Percentiles rank a stretch among this genome's conserved stretches.
Evolutionary conservation across 2,888 invertebrate genomes (phyloP).

Genomic region (Himalopsyche kuldschensis): DNA sequence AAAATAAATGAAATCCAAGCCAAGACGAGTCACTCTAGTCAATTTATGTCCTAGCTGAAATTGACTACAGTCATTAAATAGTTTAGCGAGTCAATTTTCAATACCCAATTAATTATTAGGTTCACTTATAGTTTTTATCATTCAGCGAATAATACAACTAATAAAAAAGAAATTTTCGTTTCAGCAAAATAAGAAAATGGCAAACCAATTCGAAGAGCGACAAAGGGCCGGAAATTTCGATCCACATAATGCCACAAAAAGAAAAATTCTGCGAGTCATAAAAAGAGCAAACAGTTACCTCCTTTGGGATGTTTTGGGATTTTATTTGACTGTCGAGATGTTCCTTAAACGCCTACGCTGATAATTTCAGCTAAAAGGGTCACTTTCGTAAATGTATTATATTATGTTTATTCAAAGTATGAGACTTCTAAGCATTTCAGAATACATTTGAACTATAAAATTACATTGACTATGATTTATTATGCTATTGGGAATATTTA

Average conservation of each 20-base stretch:
- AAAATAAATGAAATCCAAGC: too few species aligned
- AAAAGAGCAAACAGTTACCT: neutral
- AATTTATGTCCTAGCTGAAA: too few species aligned
- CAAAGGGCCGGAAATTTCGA: neutral
- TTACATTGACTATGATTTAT: too few species aligned
- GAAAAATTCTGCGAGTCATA: neutral
- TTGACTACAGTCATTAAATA: too few species aligned
- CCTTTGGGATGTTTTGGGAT: neutral
- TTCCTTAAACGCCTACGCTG: neutral
- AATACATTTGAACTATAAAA: too few species aligned
- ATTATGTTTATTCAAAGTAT: too few species aligned
- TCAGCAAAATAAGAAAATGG: neutral
- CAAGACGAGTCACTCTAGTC: too few species aligned
- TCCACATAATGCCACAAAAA: neutral
- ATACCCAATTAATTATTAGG: too few species aligned
- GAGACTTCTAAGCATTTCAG: too few species aligned
- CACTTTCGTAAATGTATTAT: neutral
- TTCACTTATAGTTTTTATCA: neutral
- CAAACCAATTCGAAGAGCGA: neutral
- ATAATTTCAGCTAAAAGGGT: neutral
- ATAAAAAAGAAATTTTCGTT: neutral
- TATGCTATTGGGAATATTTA: too few species aligned
- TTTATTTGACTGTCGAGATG: neutral
- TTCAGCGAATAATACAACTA: neutral
- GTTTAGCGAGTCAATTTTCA: too few species aligned